Percentiles rank a stretch among this genome's conserved stretches.
Evolutionary conservation across 35 echinoderm and acorn worm genomes (phyloP).

Genomic region (Ptychodera flava): DNA sequence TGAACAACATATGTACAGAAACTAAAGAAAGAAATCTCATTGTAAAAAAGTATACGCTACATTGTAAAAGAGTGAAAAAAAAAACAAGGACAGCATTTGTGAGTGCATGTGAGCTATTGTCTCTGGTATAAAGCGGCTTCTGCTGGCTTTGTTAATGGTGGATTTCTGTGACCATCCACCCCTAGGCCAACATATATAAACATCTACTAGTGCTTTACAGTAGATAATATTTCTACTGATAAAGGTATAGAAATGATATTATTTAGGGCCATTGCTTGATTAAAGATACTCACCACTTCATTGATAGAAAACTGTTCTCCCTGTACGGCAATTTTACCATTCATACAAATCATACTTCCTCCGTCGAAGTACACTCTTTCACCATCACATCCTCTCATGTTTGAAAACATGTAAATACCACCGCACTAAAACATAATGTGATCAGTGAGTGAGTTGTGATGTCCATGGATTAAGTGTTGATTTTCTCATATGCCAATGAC

Average conservation of each 20-base stretch:
- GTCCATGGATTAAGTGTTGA: not conserved
- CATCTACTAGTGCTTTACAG: too few relatives aligned
- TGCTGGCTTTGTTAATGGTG: too few relatives aligned
- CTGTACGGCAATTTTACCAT: constrained; percentile 51
- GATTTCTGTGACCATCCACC: too few relatives aligned
- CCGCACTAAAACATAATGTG: constrained; percentile 71
- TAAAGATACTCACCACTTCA: constrained; percentile 66
- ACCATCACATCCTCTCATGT: constrained; percentile 90
- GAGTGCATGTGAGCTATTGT: too few relatives aligned
- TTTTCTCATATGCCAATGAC: not conserved
- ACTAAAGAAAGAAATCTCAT: too few relatives aligned
- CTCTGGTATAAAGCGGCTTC: too few relatives aligned
- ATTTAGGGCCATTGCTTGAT: not conserved
- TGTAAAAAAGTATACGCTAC: too few relatives aligned
- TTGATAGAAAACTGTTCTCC: constrained; percentile 65
- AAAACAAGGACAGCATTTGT: too few relatives aligned
- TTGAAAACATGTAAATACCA: constrained; percentile 97
- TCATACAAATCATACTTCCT: constrained; percentile 63
- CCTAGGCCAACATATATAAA: not conserved
- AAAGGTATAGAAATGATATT: too few relatives aligned
- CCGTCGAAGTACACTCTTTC: constrained; percentile 86
- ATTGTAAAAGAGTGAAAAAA: too few relatives aligned
- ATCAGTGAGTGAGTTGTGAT: not conserved
- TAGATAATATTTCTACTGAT: too few relatives aligned
- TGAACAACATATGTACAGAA: too few relatives aligned